Conservation (phyloP, 1,140 invertebrate species). For the Bombyx mandarina region DNA sequence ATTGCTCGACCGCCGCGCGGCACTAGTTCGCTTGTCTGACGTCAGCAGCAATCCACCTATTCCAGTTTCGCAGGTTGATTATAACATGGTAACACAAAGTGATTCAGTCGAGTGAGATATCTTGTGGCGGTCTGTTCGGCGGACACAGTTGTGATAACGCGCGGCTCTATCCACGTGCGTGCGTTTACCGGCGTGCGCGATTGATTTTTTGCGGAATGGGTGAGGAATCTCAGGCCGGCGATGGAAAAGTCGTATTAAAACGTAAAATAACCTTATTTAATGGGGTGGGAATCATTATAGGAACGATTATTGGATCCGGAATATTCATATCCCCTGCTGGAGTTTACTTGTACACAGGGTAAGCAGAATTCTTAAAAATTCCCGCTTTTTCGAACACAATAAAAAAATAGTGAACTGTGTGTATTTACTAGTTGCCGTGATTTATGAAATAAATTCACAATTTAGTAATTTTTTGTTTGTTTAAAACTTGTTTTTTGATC, state of each 20-base stretch:
- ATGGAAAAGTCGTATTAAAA: slow-evolving; percentile 78
- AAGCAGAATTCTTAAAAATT: slow-evolving; percentile 45
- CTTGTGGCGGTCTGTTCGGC: slow-evolving; percentile 16
- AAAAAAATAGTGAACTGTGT: too few species aligned
- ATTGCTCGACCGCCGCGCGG: slow-evolving; percentile 25
- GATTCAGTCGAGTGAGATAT: slow-evolving; percentile 44
- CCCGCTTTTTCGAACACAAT: slow-evolving; percentile 17
- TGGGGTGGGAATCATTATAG: slow-evolving; percentile 89
- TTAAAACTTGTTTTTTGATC: not conserved
- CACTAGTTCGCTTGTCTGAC: slow-evolving; percentile 25
- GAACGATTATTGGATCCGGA: slow-evolving; percentile 87
- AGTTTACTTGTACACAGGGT: slow-evolving; percentile 76
- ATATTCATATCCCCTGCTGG: slow-evolving; percentile 87
- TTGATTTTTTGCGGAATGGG: slow-evolving; percentile 66
- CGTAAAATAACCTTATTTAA: slow-evolving; percentile 87
- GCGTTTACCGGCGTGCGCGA: slow-evolving; percentile 43
- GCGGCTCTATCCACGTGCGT: slow-evolving; percentile 45
- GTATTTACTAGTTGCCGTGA: slow-evolving; percentile 1
- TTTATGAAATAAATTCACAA: not conserved
- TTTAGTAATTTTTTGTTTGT: not conserved
- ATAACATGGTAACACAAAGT: slow-evolving; percentile 59
- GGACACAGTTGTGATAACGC: slow-evolving; percentile 11
- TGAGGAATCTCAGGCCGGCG: slow-evolving; percentile 52
- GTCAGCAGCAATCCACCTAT: slow-evolving; percentile 32
- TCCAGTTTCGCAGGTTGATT: slow-evolving; percentile 42